A percentile compares a stretch with the other conserved stretches of the same genome.
Evolutionary conservation across 2,888 invertebrate genomes (phyloP).

Genomic region (Ptilodon capucinus): DNA sequence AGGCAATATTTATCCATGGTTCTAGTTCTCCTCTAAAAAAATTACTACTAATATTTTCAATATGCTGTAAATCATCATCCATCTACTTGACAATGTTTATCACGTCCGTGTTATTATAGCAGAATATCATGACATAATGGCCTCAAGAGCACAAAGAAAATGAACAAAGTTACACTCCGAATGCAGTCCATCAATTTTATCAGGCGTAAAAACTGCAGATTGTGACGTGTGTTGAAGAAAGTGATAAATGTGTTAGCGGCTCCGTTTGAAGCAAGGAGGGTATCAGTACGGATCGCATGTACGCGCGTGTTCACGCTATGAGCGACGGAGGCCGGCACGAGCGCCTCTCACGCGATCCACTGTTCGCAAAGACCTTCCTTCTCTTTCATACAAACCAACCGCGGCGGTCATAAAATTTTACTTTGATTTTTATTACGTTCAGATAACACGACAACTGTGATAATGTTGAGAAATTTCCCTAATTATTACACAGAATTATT

Average conservation of each 20-base stretch:
- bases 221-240: conserved; percentile 40
- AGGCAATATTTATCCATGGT: no score
- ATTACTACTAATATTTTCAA: no score
- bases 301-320: conserved; percentile 35
- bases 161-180: not conserved
- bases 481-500: not conserved
- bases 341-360: conserved; percentile 38
- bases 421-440: conserved; percentile 16
- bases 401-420: conserved; percentile 16
- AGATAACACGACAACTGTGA: conserved; percentile 24
- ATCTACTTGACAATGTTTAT: no score
- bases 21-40: no score
- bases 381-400: conserved; percentile 25
- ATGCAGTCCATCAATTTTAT: not conserved
- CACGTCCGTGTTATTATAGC: no score
- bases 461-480: conserved; percentile 5
- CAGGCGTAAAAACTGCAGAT: conserved; percentile 9
- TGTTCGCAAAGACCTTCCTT: conserved; percentile 22
- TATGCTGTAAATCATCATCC: no score
- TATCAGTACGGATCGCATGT: conserved; percentile 45
- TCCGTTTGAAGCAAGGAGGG: conserved; percentile 32
- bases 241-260: conserved; percentile 40
- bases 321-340: conserved; percentile 24
- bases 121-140: not conserved
- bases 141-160: not conserved